These are phyloP conservation scores for Athalia cordata DNA, from an alignment of 2,888 invertebrate species.

Conservation along the genomic window DNA sequence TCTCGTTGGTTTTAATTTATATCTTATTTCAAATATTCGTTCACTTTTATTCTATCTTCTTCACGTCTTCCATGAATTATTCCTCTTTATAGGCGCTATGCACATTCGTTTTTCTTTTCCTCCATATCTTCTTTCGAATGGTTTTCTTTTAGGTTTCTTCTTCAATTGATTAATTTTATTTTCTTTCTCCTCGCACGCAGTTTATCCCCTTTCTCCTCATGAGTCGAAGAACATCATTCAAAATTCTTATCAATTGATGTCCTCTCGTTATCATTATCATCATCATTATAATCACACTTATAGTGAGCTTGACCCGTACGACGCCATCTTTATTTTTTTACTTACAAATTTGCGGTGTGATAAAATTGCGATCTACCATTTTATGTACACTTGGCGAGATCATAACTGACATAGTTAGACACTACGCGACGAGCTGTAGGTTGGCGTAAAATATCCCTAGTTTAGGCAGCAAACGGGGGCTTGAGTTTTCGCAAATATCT, in stretches of 20 bases:
- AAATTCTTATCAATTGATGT: too few species aligned
- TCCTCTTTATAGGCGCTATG: slow-evolving; percentile 31
- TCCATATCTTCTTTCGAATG: background rate
- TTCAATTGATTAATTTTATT: background rate
- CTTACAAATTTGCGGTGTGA: background rate
- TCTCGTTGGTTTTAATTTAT: slow-evolving; percentile 13
- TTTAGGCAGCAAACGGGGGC: too few species aligned
- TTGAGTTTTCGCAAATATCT: too few species aligned
- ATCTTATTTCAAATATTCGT: background rate
- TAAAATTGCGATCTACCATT: too few species aligned
- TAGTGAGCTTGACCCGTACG: slow-evolving; percentile 34
- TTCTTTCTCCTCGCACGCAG: background rate
- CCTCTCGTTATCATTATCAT: background rate
- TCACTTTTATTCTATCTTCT: slow-evolving; percentile 40
- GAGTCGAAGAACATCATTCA: too few species aligned
- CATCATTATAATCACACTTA: background rate
- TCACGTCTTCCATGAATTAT: background rate
- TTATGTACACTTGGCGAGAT: too few species aligned
- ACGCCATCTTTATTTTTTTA: slow-evolving; percentile 9
- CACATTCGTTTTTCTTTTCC: slow-evolving; percentile 29
- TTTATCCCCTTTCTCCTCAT: too few species aligned
- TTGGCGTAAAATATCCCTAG: too few species aligned
- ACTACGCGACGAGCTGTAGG: too few species aligned
- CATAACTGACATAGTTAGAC: too few species aligned
- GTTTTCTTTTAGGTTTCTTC: background rate